These are phyloP conservation scores for Morinoia aosen DNA, from an alignment of 2,888 invertebrate species.

Conservation along the genomic window DNA sequence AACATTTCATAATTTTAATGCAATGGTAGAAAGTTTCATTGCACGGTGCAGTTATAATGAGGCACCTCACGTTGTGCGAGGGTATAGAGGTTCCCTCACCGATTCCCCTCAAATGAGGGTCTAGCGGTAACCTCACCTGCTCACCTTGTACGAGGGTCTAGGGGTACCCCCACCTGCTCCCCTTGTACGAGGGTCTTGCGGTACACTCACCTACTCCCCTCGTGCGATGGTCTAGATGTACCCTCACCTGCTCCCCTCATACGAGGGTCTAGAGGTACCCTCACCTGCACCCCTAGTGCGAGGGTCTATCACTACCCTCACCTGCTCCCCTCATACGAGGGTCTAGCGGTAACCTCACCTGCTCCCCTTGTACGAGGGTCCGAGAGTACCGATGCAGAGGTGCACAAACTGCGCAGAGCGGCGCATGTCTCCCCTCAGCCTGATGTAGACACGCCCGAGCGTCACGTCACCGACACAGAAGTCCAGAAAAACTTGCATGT, in stretches of 20 bases:
- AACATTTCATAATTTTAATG: no score
- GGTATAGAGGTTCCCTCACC: no score
- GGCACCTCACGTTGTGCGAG: no score
- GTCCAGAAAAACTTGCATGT: conserved; percentile 56
- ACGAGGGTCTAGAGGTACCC: not conserved
- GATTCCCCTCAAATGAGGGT: no score
- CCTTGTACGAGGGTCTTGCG: no score
- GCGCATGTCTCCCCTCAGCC: conserved; percentile 50
- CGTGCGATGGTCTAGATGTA: no score
- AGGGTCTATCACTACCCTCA: not conserved
- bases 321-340: not conserved
- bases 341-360: not conserved
- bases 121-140: no score
- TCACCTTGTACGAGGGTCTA: no score
- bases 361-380: conserved; percentile 37
- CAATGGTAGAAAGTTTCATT: no score
- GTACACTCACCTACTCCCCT: no score
- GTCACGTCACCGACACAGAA: conserved; percentile 49
- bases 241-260: conserved; percentile 55
- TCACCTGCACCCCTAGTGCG: not conserved
- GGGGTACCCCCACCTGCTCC: no score
- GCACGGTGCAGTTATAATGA: no score
- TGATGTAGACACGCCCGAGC: conserved; percentile 56
- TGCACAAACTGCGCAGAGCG: conserved; percentile 57
- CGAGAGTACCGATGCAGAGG: conserved; percentile 58